Conservation (phyloP, 1,140 invertebrate species). For the Panagrolaimus sp. region DNA sequence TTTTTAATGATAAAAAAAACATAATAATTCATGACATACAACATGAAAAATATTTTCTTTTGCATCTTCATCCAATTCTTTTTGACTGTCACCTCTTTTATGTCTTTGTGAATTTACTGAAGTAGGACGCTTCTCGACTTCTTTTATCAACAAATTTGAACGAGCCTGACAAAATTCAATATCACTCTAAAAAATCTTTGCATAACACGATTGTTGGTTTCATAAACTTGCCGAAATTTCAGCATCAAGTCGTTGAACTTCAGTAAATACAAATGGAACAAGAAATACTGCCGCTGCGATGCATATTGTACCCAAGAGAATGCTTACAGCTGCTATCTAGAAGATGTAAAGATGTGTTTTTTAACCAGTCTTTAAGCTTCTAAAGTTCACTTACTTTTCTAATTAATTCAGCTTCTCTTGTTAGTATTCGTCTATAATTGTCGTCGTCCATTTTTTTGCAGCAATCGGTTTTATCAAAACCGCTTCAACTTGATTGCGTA, state of each 20-base stretch:
- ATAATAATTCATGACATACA: not conserved
- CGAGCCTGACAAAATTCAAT: not conserved
- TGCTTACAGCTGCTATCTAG: not conserved
- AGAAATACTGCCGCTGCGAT: not conserved
- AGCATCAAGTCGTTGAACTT: not conserved
- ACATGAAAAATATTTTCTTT: constrained; percentile 3
- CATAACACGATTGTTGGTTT: not conserved
- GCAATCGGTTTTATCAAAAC: not conserved
- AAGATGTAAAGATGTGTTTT: not conserved
- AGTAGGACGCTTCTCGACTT: constrained; percentile 10
- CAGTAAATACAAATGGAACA: constrained; percentile 7
- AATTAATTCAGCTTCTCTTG: not conserved
- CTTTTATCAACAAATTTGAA: not conserved
- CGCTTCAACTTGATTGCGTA: not conserved
- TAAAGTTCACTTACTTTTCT: constrained; percentile 10
- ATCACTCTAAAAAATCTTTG: not conserved
- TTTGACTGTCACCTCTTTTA: not conserved
- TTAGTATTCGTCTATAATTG: not conserved
- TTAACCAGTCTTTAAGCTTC: not conserved
- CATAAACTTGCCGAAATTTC: not conserved
- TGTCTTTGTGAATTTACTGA: not conserved
- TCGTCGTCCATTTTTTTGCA: not conserved
- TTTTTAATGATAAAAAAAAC: too few relatives aligned
- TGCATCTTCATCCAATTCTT: constrained; percentile 7
- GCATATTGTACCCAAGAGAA: not conserved